Evolutionary conservation across 1,140 invertebrate genomes (phyloP), one percentile per base, ranked within the genome.

Genomic region (Venturia canescens): DNA sequence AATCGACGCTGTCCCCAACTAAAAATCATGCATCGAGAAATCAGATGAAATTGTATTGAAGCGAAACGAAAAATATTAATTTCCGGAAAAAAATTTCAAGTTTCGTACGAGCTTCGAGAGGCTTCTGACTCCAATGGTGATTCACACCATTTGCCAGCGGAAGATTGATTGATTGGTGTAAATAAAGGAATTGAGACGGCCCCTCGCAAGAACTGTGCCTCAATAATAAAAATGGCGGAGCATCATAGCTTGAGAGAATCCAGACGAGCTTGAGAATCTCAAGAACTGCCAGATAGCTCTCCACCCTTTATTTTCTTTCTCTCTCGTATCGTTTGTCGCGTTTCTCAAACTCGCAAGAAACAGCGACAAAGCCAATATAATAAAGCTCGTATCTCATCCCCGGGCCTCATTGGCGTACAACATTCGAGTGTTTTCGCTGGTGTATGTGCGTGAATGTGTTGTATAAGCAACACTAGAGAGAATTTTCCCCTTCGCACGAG

Each of bases 351-450:
- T 60, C 50, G 72, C 53, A 53, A 76, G 57, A 77, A 83, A 79
- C 70, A 74, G 83, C 79, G 87, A 89, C 86, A 87, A 87, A 85
- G 81, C 71, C 57, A 83, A 85, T 82, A 82, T 87, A 82, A 87
- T 87, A 85, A 88, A 87, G 78, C 80, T 69, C 83, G 85, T 90
- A 87, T 87, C 79, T 91, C 88, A 88, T 88, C 81, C 80, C 77
- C 83, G 67, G 26, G 80, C 80, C 86, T 88, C 89, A 90, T 90
- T 88, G 89, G 87, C 87, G 87, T 86, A 87, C 89, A 91, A 91
- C 85, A 87, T 89, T 86, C 86, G 84, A 66, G 75, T 77, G n/a
- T 77, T 53, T 26, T 76, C 29, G 44, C 48, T 26, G 48, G 4
- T 27, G 23, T 29, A n/a, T 66, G 60, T 23, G 66, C 31, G 27